Base-by-base conservation (phyloP, 2,888 invertebrate species). In the Amphipyra berbera region DNA sequence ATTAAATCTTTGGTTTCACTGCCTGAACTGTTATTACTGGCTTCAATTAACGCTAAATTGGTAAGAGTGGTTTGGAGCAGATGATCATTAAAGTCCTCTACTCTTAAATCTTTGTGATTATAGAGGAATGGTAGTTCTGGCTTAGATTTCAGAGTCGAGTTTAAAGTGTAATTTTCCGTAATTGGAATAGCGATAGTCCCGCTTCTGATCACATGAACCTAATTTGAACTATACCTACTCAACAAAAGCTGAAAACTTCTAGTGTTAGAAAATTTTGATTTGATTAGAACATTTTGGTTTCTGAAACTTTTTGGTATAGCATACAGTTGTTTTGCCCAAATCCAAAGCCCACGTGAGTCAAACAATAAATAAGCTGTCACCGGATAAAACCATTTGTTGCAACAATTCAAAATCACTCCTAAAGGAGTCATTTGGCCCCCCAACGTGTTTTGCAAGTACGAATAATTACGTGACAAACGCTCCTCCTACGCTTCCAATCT, bases 401-500 rank as follows among this genome's bases (percentile, higher is more conserved):
- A 62, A 57, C 50, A 45, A 68, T 42, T 74, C 44, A 68, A 54
- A 62, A 15, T 40, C 40, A 46, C 52, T 61, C 33, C 10, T 33
- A 37, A 45, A 57, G 47, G 47, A 55, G 44, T 54, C 7, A 47
- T 53, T 71, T 55, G 50, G 33, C 49, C 63, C 58, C 68, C 58
- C 53, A 57, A 60, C 50, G 49, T 54, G 59, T 64, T 62, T 46
- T 54, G 64, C 52, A 64, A 63, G 61, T 64, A 68, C 59, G 65
- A 72, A 78, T 81, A 79, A 87, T 85, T 84, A 79, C 61, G 71
- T 72, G 69, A 59, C 68, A 53, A 48, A 45, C 27, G 44, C 47
- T 21, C 42, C 83, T 61, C 87, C 86, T 68, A 87, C 87, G 71
- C 81, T 53, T 30, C 60, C 78, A 81, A 83, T 83, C 84, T 76